phyloP scores from a whole-genome alignment of 1,140 invertebrate species.

The Microplitis demolitor region DNA sequence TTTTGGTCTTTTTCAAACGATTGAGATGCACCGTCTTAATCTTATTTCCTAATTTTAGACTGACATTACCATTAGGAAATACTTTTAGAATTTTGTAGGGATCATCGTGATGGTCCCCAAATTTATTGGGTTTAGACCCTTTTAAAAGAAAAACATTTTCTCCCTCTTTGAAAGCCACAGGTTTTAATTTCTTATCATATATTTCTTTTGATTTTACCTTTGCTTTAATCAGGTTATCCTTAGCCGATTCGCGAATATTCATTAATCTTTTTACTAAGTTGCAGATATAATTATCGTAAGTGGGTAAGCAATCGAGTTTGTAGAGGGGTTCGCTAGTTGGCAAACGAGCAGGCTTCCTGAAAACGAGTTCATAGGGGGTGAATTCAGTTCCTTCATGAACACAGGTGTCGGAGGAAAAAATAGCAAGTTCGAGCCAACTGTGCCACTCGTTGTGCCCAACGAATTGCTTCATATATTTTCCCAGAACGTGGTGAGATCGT shows the following conservation, averaged over 20 bases:
- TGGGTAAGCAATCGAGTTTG: neutral
- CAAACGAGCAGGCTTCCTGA: neutral
- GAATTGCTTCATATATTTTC: no score
- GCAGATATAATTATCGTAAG: constrained; percentile 2
- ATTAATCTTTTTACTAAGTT: neutral
- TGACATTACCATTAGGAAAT: neutral
- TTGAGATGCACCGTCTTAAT: no score
- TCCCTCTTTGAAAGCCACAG: neutral
- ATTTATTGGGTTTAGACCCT: neutral
- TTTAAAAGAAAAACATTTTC: constrained; percentile 4
- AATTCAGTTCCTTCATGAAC: constrained; percentile 3
- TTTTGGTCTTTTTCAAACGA: no score
- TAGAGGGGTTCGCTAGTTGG: neutral
- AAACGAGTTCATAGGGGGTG: neutral
- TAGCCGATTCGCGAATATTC: neutral
- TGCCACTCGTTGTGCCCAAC: no score
- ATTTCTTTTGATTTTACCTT: constrained; percentile 6
- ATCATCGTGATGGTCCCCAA: neutral
- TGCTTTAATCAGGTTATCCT: neutral
- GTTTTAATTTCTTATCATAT: constrained; percentile 8
- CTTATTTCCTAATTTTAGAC: no score
- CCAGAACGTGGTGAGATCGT: no score
- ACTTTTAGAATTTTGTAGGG: constrained; percentile 2
- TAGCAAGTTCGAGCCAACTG: no score
- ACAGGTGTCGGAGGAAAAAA: neutral